Evolutionary conservation across 2,888 invertebrate species (phyloP), one percentile per base, ranked within the genome.

Genomic region (Cheilosia pagana): DNA sequence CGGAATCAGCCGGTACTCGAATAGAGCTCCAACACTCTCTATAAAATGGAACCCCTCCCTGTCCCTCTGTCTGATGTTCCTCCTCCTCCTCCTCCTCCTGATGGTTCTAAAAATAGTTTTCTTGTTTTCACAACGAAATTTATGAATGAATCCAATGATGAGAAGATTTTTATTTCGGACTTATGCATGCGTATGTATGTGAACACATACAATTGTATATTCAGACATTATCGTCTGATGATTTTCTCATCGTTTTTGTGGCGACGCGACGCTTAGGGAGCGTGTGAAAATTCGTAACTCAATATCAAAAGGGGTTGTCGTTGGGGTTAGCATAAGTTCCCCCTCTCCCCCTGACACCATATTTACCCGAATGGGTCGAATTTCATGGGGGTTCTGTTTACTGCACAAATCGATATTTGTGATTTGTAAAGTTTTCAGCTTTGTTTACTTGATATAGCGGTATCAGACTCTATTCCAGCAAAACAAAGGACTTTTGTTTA

Each of bases 241-340:
- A 52, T 43, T 67, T 67, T 67, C 28, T 67, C 41, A 53, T 41
- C 41, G 21, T 23, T 57, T 57, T 16, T 57, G 35, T 57, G 3
- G 12, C 19, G 10, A 16, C 12, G n/a, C 52, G 23, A 52, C 12
- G 52, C 14, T 52, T 43, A 74, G 68, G 52, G 74, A 83, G 74
- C 79, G 83, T 83, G 83, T 83, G 83, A 83, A 83, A 63, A 67
- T 74, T 68, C 21, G 74, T 83, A 67, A 79, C 59, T 63, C 67
- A 78, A 72, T 82, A 74, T 74, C 83, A 41, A 41, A 83, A 62
- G 59, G 52, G 79, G 63, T 74, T 70, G 72, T 21, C 31, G 57
- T 21, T 63, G 63, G 59, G 83, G 83, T 68, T 79, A 79, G 28
- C 8, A 63, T 57, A 57, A 6, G 53, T 23, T 41, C 28, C 68